A percentile compares a stretch with the other conserved stretches of the same genome.
phyloP scores from a whole-genome alignment of 2,888 invertebrate genomes.

The Eudasyphora cyanicolor region DNA sequence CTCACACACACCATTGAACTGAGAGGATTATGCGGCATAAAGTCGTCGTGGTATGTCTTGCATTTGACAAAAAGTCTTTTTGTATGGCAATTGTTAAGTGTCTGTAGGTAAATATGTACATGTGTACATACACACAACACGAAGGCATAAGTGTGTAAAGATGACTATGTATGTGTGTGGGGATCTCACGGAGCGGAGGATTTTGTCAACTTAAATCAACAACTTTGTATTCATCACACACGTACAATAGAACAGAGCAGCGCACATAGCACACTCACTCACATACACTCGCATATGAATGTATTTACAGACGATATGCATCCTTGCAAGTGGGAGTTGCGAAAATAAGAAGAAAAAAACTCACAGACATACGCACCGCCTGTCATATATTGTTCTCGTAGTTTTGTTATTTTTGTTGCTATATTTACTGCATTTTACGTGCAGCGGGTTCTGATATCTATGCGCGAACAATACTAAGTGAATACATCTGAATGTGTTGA shows the following conservation, averaged over 20 bases:
- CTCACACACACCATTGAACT: neutral
- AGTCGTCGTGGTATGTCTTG: slow-evolving; percentile 21
- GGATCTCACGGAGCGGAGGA: neutral
- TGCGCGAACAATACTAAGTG: slow-evolving; percentile 15
- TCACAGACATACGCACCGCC: neutral
- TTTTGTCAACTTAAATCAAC: slow-evolving; percentile 35
- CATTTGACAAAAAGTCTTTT: slow-evolving; percentile 52
- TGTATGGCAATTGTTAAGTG: slow-evolving; percentile 58
- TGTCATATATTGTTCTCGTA: slow-evolving; percentile 44
- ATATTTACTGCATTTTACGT: slow-evolving; percentile 20
- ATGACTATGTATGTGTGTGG: neutral
- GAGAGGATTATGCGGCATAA: neutral
- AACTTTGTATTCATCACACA: slow-evolving; percentile 55
- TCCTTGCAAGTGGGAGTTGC: neutral
- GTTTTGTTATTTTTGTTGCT: slow-evolving; percentile 31
- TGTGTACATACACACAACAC: slow-evolving; percentile 37
- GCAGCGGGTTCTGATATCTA: slow-evolving; percentile 20
- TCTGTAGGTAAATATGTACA: slow-evolving; percentile 59
- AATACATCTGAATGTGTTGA: slow-evolving; percentile 34
- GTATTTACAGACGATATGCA: no score
- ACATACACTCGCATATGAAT: neutral
- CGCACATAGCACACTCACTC: neutral
- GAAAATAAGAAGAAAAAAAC: no score
- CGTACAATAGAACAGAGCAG: neutral
- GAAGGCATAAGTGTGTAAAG: neutral